Evolutionary conservation across 2,888 invertebrate genomes (phyloP).

Genomic region (Homarus gammarus): DNA sequence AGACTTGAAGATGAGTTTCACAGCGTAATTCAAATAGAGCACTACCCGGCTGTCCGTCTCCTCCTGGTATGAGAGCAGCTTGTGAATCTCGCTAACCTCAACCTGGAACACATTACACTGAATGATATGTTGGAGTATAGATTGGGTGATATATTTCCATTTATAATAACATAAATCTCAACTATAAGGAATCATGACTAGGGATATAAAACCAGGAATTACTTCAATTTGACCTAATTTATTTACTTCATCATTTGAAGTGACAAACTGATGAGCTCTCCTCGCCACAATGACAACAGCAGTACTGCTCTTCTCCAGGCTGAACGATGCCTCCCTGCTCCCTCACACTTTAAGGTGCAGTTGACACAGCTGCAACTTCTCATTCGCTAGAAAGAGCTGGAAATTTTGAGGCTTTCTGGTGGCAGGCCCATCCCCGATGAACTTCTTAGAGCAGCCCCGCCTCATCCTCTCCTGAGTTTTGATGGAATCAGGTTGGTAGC

Average conservation of each 20-base stretch:
- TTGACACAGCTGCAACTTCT: constrained; percentile 3
- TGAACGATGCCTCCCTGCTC: background rate
- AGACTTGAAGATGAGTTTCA: background rate
- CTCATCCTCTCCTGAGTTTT: constrained; percentile 24
- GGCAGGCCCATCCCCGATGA: background rate
- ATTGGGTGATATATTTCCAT: background rate
- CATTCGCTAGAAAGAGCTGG: constrained; percentile 4
- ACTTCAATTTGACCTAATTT: too few relatives aligned
- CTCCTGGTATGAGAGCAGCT: background rate
- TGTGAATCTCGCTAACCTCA: background rate
- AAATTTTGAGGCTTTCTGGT: background rate
- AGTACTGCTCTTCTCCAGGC: constrained; percentile 1
- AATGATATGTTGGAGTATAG: background rate
- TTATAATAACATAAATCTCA: too few relatives aligned
- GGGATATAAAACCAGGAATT: too few relatives aligned
- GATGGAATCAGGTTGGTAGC: constrained; percentile 25
- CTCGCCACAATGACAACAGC: too few relatives aligned
- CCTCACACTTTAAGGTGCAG: background rate
- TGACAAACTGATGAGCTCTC: too few relatives aligned
- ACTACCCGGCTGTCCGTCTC: constrained; percentile 22
- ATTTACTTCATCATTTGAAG: too few relatives aligned
- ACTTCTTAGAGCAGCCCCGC: constrained; percentile 19
- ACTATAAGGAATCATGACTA: too few relatives aligned
- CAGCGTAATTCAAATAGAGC: background rate
- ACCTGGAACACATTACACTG: background rate